Evolutionary conservation across 2,113 vertebrate species (phyloP).

Genomic region (Diphyllodes magnificus): DNA sequence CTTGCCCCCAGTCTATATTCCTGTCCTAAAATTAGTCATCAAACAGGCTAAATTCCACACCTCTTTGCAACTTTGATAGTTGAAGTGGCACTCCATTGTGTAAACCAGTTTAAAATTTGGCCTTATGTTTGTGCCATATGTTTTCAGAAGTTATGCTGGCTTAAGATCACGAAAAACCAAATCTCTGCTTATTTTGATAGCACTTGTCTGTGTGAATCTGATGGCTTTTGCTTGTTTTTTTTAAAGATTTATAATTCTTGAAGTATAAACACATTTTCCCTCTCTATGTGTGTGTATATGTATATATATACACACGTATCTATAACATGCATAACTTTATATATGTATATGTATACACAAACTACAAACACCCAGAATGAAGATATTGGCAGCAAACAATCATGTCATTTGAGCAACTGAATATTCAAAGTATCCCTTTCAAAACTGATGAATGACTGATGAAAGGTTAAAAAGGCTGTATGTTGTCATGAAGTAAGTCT

Average conservation of each 20-base stretch:
- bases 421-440: neutral
- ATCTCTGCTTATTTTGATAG: neutral
- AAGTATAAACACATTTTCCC: neutral
- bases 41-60: neutral
- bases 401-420: neutral
- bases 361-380: neutral
- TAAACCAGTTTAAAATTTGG: neutral
- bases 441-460: neutral
- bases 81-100: neutral
- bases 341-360: neutral
- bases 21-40: neutral
- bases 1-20: neutral
- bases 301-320: rapidly evolving
- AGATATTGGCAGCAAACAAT: neutral
- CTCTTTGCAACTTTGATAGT: neutral
- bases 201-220: neutral
- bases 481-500: neutral
- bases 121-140: neutral
- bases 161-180: neutral
- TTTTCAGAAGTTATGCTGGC: neutral
- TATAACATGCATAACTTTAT: neutral
- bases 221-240: neutral
- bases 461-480: neutral
- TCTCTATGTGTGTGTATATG: neutral
- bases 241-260: neutral